These are phyloP conservation scores for Leuctra nigra DNA, from an alignment of 2,888 invertebrate genomes.

Conservation along the genomic window DNA sequence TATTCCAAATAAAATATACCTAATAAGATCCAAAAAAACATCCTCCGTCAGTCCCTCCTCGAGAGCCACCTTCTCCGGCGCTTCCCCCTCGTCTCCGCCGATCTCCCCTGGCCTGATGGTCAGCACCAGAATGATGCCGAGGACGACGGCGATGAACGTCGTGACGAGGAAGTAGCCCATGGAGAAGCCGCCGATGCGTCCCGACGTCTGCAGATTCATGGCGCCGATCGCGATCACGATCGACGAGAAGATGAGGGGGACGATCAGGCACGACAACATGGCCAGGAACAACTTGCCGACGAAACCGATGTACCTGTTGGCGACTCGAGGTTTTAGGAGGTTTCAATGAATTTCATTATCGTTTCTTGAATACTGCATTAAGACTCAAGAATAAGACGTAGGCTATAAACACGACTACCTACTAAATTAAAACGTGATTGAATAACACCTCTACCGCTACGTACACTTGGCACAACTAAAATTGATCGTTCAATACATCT, in stretches of 20 bases:
- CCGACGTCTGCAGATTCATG: slow-evolving; percentile 83
- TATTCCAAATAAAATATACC: too few species aligned
- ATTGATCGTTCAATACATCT: too few species aligned
- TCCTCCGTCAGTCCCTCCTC: slow-evolving; percentile 58
- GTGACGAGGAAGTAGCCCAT: slow-evolving; percentile 88
- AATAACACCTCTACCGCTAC: too few species aligned
- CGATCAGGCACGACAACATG: slow-evolving; percentile 92
- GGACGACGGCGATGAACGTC: slow-evolving; percentile 83
- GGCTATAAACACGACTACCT: too few species aligned
- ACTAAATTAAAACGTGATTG: too few species aligned
- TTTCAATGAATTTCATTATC: too few species aligned
- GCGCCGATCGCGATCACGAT: slow-evolving; percentile 90
- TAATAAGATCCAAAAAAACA: slow-evolving; percentile 83
- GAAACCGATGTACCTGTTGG: slow-evolving; percentile 91
- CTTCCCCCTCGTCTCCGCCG: too few species aligned
- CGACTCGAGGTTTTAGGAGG: too few species aligned
- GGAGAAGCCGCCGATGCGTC: slow-evolving; percentile 78
- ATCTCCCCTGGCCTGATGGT: slow-evolving; percentile 74
- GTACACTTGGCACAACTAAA: too few species aligned
- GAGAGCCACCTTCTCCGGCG: neutral
- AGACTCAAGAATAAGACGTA: too few species aligned
- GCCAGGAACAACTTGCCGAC: slow-evolving; percentile 91
- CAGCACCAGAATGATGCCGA: slow-evolving; percentile 84
- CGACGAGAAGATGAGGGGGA: slow-evolving; percentile 84
- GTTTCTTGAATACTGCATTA: too few species aligned